Evolutionary conservation across 2,797 vertebrate species (phyloP), one percentile per base, ranked within the genome.

Genomic region (Sebastes miniatus): DNA sequence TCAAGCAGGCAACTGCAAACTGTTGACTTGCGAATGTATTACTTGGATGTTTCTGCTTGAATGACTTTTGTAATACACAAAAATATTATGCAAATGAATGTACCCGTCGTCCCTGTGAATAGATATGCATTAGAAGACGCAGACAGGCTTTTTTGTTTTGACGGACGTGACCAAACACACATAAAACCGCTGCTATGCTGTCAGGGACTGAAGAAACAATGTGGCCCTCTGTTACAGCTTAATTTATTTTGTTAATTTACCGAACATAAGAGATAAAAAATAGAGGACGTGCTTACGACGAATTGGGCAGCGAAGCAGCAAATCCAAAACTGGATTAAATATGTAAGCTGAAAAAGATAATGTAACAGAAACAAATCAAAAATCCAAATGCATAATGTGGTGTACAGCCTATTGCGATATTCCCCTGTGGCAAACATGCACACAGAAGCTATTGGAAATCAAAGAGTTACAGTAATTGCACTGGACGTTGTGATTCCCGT

Each of bases 61-160:
- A 25, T 70, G 62, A 69, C 31, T 78, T 84, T 52, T 73, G 29
- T 57, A 75, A 81, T 78, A 73, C 52, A 52, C 34, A 85, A 64
- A 68, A 68, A 77, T 58, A 78, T 67, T 79, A 88, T 91, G 87
- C 78, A 85, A 85, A 88, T 85, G 56, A 66, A n/a, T 14, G 25
- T 36, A 22, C 58, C 59, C 7, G 13, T 63, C 20, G 18, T 43
- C 50, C 24, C 36, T 63, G 63, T 69, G 52, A 81, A 76, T 58
- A 83, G 56, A 81, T 77, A 39, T 64, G 69, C 47, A 76, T 79
- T 71, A 80, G 59, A 54, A 32, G 27, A 74, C 52, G 32, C 68
- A 56, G 66, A 7, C 31, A 59, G 66, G 52, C 31, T 18, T 75
- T 75, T 77, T 52, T 22, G 12, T 76, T 72, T 70, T 52, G 69